A percentile compares a stretch with the other conserved stretches of the same genome.
phyloP scores from a whole-genome alignment of 2,888 invertebrate species.

The Muschampia plurimacula region DNA sequence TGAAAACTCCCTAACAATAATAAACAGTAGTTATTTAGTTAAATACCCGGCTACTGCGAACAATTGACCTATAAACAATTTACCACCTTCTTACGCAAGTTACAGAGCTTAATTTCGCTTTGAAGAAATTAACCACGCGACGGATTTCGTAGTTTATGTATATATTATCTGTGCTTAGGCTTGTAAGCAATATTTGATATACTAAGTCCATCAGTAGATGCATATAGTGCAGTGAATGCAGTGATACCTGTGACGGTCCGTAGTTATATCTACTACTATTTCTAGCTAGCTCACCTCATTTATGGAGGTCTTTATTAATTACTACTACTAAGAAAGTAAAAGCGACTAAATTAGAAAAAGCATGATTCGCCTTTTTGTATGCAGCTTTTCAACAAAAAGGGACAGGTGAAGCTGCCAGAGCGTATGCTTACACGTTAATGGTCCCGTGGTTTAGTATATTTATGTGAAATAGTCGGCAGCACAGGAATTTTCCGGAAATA shows the following conservation, averaged over 20 bases:
- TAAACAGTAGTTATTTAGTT: no score
- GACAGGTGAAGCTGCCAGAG: no score
- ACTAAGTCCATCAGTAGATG: not conserved
- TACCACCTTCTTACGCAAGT: not conserved
- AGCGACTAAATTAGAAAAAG: no score
- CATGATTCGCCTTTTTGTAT: no score
- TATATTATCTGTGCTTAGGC: not conserved
- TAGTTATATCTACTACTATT: not conserved
- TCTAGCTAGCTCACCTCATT: not conserved
- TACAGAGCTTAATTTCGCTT: conserved; percentile 3
- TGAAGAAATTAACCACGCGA: not conserved
- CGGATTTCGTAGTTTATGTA: not conserved
- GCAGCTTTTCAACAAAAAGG: no score
- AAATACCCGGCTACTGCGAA: conserved; percentile 12
- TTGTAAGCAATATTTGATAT: not conserved
- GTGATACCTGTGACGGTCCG: not conserved
- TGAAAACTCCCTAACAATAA: no score
- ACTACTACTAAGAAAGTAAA: no score
- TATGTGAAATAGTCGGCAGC: no score
- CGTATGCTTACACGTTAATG: no score
- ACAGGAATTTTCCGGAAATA: no score
- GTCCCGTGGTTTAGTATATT: no score
- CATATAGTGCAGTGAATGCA: not conserved
- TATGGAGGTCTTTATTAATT: no score
- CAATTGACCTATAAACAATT: not conserved